Conservation (phyloP, 2,797 vertebrate genomes). For the Xenopus petersii region DNA sequence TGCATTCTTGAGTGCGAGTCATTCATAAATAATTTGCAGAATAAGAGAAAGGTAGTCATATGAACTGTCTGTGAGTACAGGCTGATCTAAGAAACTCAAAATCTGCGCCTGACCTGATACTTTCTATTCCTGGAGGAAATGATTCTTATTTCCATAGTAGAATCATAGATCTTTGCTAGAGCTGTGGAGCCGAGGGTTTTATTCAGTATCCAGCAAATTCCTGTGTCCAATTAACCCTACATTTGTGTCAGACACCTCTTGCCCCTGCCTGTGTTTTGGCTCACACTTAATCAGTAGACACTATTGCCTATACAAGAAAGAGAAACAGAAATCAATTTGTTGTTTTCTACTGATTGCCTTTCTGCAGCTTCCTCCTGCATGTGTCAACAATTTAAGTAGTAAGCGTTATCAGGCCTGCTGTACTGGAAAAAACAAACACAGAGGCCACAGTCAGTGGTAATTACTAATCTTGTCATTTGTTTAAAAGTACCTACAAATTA, state of each 20-base stretch:
- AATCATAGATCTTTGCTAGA: not conserved
- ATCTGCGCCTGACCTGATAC: not conserved
- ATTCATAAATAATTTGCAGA: not conserved
- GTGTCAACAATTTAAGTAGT: not conserved
- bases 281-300: constrained; percentile 13
- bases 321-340: constrained; percentile 28
- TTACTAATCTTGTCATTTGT: too few species aligned
- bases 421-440: not conserved
- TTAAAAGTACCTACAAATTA: too few species aligned
- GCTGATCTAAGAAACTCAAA: not conserved
- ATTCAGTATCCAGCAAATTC: not conserved
- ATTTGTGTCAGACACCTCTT: not conserved
- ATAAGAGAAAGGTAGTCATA: not conserved
- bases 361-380: not conserved
- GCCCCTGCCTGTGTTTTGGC: not conserved
- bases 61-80: not conserved
- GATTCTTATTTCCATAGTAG: not conserved
- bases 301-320: not conserved
- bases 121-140: not conserved
- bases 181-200: not conserved
- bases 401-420: not conserved
- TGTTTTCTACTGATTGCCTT: constrained; percentile 8
- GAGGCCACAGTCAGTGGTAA: not conserved
- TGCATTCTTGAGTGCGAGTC: not conserved
- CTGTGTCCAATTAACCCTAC: not conserved